Evolutionary conservation across 2,113 vertebrate species (phyloP), one percentile per base, ranked within the genome.

Genomic region (Piprites chloris): DNA sequence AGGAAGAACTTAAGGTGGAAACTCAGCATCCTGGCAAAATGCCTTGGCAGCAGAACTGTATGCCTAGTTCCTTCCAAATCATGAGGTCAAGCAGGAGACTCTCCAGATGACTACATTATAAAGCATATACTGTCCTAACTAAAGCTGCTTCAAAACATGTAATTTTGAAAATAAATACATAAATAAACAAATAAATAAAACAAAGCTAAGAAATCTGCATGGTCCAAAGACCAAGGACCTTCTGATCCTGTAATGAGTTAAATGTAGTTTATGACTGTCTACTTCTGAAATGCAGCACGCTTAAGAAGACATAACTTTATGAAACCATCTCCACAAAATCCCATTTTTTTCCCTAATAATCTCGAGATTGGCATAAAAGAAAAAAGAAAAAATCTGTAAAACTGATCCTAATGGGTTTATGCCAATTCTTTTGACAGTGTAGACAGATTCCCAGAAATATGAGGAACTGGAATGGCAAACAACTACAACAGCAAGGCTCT

Each of bases 11-110:
- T 63, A n/a, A 91, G 50, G 20, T 47, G 41, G 46, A 87, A 27
- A 71, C 55, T 62, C 69, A 81, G 28, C 32, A 49, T 65, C 53
- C 49, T 76, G 26, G 35, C 89, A 44, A 92, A 87, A 94, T 27
- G 19, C 1, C 44, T 62, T 55, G 30, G 10, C 50, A 78, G 33
- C 21, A 74, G 55, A 90, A 69, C 1, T 39, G 12, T 21, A 73
- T 0, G 6, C 13, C 15, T 26, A 39, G 21, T 6, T 90, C 30
- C 55, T 77, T 62, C 50, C 37, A 61, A 0, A 0, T 47, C 46
- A 73, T 11, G 11, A 72, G 17, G 50, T 22, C 68, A 86, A 65
- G 41, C 16, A 91, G 80, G 55, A 93, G 37, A 42, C 14, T 77
- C 23, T 26, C 67, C 46, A 33, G 50, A 55, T 0, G 9, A 49